These are phyloP conservation scores for Galerucella nymphaeae DNA, from an alignment of 2,888 invertebrate species.

Conservation along the genomic window DNA sequence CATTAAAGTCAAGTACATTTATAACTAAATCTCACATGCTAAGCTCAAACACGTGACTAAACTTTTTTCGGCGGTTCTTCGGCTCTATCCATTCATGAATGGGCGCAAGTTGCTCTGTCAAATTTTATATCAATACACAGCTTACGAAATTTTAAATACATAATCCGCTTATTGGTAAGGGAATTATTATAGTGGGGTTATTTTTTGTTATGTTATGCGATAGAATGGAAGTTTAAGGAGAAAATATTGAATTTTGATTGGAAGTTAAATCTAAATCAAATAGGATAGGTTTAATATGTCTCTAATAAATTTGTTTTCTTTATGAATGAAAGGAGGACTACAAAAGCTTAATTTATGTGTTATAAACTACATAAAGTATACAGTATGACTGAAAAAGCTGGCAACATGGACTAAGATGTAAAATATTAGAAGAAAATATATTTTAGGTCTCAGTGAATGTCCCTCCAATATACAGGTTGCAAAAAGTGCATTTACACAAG, in stretches of 20 bases:
- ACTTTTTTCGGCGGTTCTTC: neutral
- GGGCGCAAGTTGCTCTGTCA: neutral
- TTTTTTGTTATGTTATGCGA: neutral
- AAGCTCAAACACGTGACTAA: conserved; percentile 4
- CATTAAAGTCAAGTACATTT: neutral
- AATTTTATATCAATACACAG: neutral
- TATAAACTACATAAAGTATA: no score
- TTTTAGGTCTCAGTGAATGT: no score
- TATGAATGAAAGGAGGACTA: no score
- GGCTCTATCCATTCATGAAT: neutral
- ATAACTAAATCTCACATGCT: neutral
- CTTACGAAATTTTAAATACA: neutral
- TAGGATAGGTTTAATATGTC: no score
- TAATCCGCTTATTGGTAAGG: conserved; percentile 6
- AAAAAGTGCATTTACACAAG: no score
- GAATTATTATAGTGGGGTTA: neutral
- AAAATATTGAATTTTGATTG: neutral
- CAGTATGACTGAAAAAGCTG: no score
- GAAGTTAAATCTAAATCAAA: no score
- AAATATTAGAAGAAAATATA: no score
- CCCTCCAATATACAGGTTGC: no score
- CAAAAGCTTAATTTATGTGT: no score
- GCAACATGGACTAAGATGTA: no score
- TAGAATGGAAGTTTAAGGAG: neutral
- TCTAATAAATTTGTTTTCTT: no score